Evolutionary conservation across 2,888 invertebrate genomes (phyloP), one percentile per base, ranked within the genome.

Genomic region (Eilema depressum): DNA sequence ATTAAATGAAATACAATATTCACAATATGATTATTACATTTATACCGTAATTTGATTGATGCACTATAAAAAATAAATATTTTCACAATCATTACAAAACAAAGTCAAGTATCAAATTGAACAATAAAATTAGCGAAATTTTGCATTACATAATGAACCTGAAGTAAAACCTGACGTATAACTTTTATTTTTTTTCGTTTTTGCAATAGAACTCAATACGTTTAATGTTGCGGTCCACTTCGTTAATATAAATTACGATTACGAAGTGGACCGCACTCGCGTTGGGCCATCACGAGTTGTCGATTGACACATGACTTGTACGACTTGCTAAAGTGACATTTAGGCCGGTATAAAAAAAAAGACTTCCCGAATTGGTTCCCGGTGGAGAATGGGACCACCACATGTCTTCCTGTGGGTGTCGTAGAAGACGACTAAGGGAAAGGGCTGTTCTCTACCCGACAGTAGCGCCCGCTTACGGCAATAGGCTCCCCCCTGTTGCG

Each of bases 61-160:
- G 20, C 47, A 47, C 20, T 17, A 47, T 47, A 17, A 2, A 20
- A 1, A 47, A 20, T 47, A 1, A 47, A 20, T 47, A 3, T 53
- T n/a, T 53, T n/a, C 53, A 1, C 8, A 53, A n/a, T n/a, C n/a
- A 53, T 53, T 53, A n/a, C 53, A 53, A 53, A 53, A 53, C 20
- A 1, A 10, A 53, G 17, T 10, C 53, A n/a, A 1, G 53, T 3
- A 53, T 53, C 0, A 53, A n/a, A 53, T 53, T 53, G 10, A 53
- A 53, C n/a, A n/a, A 53, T n/a, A 53, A 37, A 65, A 47, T 69
- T 47, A 62, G 33, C 14, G 62, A 37, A 37, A 62, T 33, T 37
- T 37, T 62, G 62, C 23, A 62, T 62, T 25, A n/a, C 8, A 37
- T 10, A 23, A 62, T 23, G 62, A 37, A 37, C 17, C 33, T 62